Evolutionary conservation across 2,113 vertebrate species (phyloP).

Genomic region (Theristicus caerulescens): DNA sequence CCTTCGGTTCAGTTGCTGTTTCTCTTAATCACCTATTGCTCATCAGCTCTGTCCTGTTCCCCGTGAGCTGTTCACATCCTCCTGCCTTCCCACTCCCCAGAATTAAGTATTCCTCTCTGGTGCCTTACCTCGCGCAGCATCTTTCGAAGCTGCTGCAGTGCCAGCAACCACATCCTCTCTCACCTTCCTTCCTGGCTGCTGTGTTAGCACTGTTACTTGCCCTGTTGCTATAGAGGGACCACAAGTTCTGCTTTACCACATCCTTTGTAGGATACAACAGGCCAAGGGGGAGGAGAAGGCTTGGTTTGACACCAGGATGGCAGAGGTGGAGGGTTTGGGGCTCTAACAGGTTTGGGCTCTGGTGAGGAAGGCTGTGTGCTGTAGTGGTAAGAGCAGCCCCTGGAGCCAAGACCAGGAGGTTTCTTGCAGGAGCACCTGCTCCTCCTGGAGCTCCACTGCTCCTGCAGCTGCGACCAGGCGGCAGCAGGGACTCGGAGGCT

Average conservation of each 20-base stretch:
- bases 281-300: background rate
- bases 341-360: background rate
- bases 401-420: background rate
- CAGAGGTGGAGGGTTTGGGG: background rate
- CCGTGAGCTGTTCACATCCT: background rate
- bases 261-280: background rate
- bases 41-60: background rate
- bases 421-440: background rate
- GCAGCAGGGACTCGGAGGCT: background rate
- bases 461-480: fast-evolving
- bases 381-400: background rate
- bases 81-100: background rate
- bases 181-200: conserved; percentile 45
- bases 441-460: background rate
- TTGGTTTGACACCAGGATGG: background rate
- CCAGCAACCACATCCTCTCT: conserved; percentile 35
- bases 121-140: background rate
- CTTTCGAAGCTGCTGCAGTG: background rate
- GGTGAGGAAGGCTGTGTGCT: background rate
- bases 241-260: conserved; percentile 40
- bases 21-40: background rate
- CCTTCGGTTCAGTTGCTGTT: background rate
- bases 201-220: background rate
- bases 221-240: background rate
- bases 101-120: background rate